Base-by-base conservation (phyloP, 1,140 invertebrate genomes). In the Meloidogyne exigua region DNA sequence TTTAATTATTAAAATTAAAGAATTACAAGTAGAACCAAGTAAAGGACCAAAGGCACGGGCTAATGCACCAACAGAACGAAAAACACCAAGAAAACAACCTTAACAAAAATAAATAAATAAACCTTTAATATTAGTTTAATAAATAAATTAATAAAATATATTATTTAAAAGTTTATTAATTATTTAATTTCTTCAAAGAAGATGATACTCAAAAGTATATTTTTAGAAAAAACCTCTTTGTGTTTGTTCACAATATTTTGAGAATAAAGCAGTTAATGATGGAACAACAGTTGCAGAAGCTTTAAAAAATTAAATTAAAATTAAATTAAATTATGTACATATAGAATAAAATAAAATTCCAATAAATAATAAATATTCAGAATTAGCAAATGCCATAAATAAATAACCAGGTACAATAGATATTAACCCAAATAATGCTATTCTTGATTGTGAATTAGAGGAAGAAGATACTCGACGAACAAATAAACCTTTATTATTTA, bases 391-490 rank as follows among this genome's bases (percentile, higher is more conserved):
- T 5, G 93, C 95, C 80, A 98, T 92, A 67, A 92, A 91, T 13
- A 96, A 82, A 89, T 96, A 97, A 5, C 94, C 92, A 2, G 94
- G 93, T 69, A 95, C 92, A 74, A 95, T 93, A 12, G 95, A 87
- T 83, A 92, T 91, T n/a, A 98, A 90, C 26, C 94, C 95, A 76
- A 91, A 88, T 76, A 92, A 89, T 1, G 93, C 92, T 64, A 92
- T 91, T n/a, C 88, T 87, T 86, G 92, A 91, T 69, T 93, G 94
- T 85, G 91, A 91, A 32, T 92, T 89, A n/a, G 90, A 88, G n/a
- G 92, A 91, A 39, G 72, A 64, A 26, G 72, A 25, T 15, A 97
- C 90, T 75, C 92, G 90, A 75, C 96, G 89, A 0, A 95, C 92
- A 87, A 93, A 94, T 2, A 92, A 91, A 64, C 95, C 87, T 63